These are phyloP conservation scores for Crenichthys baileyi DNA, from an alignment of 2,797 vertebrate species.

Conservation along the genomic window DNA sequence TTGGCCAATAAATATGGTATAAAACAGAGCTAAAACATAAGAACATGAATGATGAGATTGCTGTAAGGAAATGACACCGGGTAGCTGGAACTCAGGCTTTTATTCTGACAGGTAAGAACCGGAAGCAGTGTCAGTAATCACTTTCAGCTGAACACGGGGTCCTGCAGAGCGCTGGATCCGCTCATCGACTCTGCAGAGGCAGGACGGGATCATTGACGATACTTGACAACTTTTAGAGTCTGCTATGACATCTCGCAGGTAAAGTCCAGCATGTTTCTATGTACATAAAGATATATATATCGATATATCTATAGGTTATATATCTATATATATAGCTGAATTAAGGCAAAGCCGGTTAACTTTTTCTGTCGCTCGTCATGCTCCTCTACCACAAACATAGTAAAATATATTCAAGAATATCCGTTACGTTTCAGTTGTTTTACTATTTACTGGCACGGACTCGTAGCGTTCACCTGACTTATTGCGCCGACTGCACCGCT, in stretches of 20 bases:
- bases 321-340: conserved; percentile 5
- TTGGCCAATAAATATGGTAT: too few species aligned
- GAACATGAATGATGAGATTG: neutral
- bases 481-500: neutral
- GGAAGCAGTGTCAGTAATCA: conserved; percentile 29
- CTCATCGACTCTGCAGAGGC: conserved; percentile 38
- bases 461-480: neutral
- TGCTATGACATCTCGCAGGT: conserved; percentile 90
- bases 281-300: too few species aligned
- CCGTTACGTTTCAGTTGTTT: neutral
- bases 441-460: neutral
- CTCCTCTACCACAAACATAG: neutral
- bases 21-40: too few species aligned
- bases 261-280: conserved; percentile 45
- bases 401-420: neutral
- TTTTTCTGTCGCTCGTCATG: conserved; percentile 27
- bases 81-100: neutral
- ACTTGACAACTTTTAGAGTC: conserved; percentile 65
- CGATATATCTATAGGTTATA: too few species aligned
- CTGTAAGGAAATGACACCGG: neutral
- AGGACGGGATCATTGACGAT: conserved; percentile 58
- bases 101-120: conserved; percentile 60
- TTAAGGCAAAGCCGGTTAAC: conserved; percentile 11
- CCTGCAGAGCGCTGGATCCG: conserved; percentile 30
- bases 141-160: conserved; percentile 7